Evolutionary conservation across 2,888 invertebrate genomes (phyloP), one percentile per base, ranked within the genome.

Genomic region (Melieria omissa): DNA sequence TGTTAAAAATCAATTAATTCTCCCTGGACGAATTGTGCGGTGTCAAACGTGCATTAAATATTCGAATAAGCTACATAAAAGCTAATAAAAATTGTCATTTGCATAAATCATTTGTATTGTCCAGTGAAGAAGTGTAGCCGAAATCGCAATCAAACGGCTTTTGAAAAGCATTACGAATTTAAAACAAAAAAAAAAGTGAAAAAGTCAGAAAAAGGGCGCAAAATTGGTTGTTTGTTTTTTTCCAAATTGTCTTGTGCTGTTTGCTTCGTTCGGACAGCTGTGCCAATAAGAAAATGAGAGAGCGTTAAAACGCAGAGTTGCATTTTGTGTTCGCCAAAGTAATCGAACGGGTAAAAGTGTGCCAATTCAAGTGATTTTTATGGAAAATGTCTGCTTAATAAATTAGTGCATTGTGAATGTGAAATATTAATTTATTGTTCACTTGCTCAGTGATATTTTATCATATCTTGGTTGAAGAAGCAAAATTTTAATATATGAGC

Each of bases 181-280:
- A 4, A 55, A 7, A 12, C 8, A 52, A 55, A 6, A 65, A 46
- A 12, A 58, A 66, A 45, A 16, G 55, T 10, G 46, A 44, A 45
- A 57, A 66, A 5, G 8, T 52, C 12, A 52, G 52, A 29, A 52
- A 52, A 52, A 52, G 52, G 52, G 52, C 52, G 52, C 52, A 52
- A 52, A 52, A 52, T n/a, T 14, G 5, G 14, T n/a, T 55, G 6
- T 14, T 66, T 66, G 66, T 66, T 66, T 66, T 57, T 66, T 45
- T 64, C 52, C 52, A 14, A n/a, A 42, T 64, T 54, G 42, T 16
- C 14, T 64, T 64, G 41, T 64, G 64, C 41, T 47, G 42, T n/a
- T n/a, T 29, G 14, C 12, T 64, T 64, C 64, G 9, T 52, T 52
- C 12, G 14, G 52, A 5, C 52, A 52, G 52, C 52, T 52, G 52